Conservation (phyloP, 1,140 invertebrate species). For the Orchesella cincta region DNA sequence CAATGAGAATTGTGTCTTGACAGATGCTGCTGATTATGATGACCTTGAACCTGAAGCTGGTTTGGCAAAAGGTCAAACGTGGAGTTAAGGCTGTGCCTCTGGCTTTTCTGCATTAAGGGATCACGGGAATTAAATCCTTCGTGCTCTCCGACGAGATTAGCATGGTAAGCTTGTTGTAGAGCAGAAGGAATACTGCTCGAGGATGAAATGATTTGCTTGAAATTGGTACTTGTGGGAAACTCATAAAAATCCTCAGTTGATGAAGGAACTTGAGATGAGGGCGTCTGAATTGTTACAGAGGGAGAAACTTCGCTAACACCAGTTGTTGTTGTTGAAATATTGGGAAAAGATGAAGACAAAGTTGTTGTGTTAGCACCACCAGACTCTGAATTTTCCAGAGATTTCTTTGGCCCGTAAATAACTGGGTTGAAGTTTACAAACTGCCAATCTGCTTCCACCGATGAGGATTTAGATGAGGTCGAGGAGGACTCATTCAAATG, state of each 20-base stretch:
- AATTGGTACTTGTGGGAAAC: constrained; percentile 49
- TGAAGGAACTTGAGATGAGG: neutral
- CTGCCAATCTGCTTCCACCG: constrained; percentile 54
- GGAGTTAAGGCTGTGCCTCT: constrained; percentile 40
- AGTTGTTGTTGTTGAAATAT: too few relatives aligned
- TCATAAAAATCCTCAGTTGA: constrained; percentile 49
- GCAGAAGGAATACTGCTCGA: neutral
- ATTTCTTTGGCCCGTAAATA: constrained; percentile 49
- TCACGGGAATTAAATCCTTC: neutral
- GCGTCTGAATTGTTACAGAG: too few relatives aligned
- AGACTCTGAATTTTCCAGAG: neutral
- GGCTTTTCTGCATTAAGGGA: constrained; percentile 10
- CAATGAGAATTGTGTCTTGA: neutral
- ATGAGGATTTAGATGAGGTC: constrained; percentile 25
- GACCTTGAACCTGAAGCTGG: constrained; percentile 11
- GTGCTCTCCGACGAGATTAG: neutral
- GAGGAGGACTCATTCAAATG: neutral
- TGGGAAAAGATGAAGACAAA: too few relatives aligned
- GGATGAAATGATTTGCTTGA: constrained; percentile 30
- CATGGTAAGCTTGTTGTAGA: neutral
- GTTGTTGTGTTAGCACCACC: neutral
- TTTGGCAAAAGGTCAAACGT: constrained; percentile 45
- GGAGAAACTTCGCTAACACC: too few relatives aligned
- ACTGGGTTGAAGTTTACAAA: constrained; percentile 58
- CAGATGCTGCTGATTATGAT: neutral